phyloP scores from a whole-genome alignment of 2,113 vertebrate genomes.

The Psophia crepitans region DNA sequence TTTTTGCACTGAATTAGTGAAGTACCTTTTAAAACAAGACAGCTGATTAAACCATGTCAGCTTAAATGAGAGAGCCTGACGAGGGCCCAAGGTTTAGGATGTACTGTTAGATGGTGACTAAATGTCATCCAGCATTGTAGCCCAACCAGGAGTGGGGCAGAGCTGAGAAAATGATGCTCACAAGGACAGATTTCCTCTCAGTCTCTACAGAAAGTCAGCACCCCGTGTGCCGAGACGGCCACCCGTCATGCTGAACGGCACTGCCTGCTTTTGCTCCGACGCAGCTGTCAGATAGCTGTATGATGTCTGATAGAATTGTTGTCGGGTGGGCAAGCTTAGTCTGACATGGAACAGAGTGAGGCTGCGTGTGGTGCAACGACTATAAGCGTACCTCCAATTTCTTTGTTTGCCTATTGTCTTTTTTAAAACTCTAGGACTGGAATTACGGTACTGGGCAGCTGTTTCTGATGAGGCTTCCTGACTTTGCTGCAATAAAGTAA shows the following conservation, averaged over 20 bases:
- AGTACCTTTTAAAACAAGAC: neutral
- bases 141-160: neutral
- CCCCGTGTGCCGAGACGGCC: fast-evolving
- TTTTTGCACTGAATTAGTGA: neutral
- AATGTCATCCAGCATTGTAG: neutral
- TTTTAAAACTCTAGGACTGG: neutral
- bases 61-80: neutral
- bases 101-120: neutral
- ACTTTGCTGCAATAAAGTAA: neutral
- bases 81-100: neutral
- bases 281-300: neutral
- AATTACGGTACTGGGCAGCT: neutral
- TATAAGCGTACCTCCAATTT: neutral
- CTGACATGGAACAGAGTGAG: neutral
- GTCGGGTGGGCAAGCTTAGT: fast-evolving
- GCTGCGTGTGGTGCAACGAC: neutral
- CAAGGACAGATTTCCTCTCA: neutral
- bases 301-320: neutral
- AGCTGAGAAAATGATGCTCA: neutral
- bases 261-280: neutral
- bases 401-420: neutral
- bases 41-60: neutral
- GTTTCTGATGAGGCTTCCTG: neutral
- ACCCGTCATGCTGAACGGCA: neutral
- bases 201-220: neutral